Percentiles rank a stretch among this genome's conserved stretches.
phyloP scores from a whole-genome alignment of 2,888 invertebrate species.

The Macaria liturata region DNA sequence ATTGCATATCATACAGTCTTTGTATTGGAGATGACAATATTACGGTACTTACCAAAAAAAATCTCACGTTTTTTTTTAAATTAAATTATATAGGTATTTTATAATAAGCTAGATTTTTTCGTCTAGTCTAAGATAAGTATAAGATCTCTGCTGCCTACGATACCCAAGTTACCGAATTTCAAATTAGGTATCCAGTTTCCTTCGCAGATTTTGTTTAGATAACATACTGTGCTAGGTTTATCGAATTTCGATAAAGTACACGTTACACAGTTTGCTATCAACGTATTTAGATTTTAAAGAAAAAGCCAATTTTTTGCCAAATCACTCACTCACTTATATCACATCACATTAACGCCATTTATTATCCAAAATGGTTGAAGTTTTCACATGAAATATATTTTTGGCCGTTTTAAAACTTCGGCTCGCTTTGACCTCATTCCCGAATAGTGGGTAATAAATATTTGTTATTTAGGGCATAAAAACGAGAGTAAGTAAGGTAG shows the following conservation, averaged over 20 bases:
- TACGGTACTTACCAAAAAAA: too few species aligned
- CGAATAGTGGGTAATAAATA: conserved; percentile 14
- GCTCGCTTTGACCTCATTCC: conserved; percentile 7
- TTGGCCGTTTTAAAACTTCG: background rate
- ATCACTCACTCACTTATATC: background rate
- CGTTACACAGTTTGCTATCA: conserved; percentile 3
- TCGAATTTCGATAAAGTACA: conserved; percentile 7
- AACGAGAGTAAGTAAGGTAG: conserved; percentile 19
- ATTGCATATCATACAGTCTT: too few species aligned
- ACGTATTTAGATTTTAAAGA: background rate
- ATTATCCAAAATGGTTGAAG: conserved; percentile 4
- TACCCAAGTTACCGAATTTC: too few species aligned
- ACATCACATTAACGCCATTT: background rate
- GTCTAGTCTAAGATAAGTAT: too few species aligned
- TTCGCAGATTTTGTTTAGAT: background rate
- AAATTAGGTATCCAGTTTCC: too few species aligned
- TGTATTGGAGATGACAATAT: too few species aligned
- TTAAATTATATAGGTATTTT: too few species aligned
- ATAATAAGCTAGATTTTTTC: too few species aligned
- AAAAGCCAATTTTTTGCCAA: background rate
- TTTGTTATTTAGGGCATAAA: conserved; percentile 32
- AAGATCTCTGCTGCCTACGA: too few species aligned
- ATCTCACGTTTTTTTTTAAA: too few species aligned
- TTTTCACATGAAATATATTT: conserved; percentile 5
- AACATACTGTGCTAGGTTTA: background rate